Evolutionary conservation across 2,888 invertebrate genomes (phyloP), one percentile per base, ranked within the genome.

Genomic region (Spicauda simplicius): DNA sequence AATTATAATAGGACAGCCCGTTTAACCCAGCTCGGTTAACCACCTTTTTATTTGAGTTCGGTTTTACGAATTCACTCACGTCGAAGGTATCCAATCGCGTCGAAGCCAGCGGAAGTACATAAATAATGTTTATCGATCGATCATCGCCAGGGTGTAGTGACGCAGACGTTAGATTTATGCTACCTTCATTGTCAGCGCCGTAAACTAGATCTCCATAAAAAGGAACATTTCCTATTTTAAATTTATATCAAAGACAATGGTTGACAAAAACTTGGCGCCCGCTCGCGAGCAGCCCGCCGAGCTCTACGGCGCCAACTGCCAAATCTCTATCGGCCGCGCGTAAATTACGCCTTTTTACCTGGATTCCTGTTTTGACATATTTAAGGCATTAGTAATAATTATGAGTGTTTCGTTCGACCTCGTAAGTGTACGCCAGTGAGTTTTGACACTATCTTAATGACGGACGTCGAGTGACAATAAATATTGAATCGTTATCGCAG

Each of bases 351-450:
- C 91, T 92, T 92, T 92, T 92, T 93, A 93, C 93, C 93, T 93
- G 92, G 91, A 91, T 92, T 90, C 91, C 91, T 93, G 93, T 93
- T 93, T 93, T 93, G 93, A 93, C 93, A 93, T 92, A 93, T 92
- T 92, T 91, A 93, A 93, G 91, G 92, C 89, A 93, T 93, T 93
- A 91, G 91, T 93, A 93, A 93, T 92, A 93, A 93, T 93, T 93
- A 93, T 93, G 93, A 93, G 90, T 91, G 90, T 88, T 87, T 82
- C 82, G 80, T 77, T 80, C 80, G 81, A 78, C 79, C 81, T 82
- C 77, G 88, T 89, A 88, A 85, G 84, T 85, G 86, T 82, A 86
- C 80, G 87, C 90, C 86, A 87, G 85, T 86, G 77, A 90, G 86
- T 91, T 92, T 90, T 92, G 92, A 92, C 92, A 91, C 91, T 93